Conservation (phyloP, 2,888 invertebrate genomes). For the Acanthosepion esculentum region DNA sequence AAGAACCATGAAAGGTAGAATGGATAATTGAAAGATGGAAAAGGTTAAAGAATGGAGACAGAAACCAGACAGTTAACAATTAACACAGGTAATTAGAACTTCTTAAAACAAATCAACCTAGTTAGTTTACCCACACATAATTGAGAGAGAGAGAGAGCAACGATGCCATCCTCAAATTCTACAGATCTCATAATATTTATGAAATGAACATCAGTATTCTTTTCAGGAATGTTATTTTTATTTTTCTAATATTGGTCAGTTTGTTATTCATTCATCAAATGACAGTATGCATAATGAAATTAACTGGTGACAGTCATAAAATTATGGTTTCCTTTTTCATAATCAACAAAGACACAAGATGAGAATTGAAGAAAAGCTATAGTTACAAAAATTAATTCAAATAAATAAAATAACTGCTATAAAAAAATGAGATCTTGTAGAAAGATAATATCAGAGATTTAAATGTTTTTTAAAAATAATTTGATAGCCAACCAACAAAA, state of each 20-base stretch:
- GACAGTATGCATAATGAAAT: no score
- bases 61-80: background rate
- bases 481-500: no score
- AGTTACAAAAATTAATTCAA: no score
- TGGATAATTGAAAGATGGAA: background rate
- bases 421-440: no score
- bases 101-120: background rate
- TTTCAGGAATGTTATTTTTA: background rate
- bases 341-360: no score
- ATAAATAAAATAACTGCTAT: no score
- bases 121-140: background rate
- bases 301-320: no score
- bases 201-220: background rate
- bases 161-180: background rate
- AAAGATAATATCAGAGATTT: no score
- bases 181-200: background rate
- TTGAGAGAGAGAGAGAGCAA: background rate
- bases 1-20: background rate
- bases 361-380: no score
- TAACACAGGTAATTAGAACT: background rate
- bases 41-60: background rate
- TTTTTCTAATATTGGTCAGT: background rate
- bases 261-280: background rate
- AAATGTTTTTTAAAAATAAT: no score
- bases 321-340: no score